Base-by-base conservation (phyloP, 1,140 invertebrate species). In the Drosophila bocqueti region DNA sequence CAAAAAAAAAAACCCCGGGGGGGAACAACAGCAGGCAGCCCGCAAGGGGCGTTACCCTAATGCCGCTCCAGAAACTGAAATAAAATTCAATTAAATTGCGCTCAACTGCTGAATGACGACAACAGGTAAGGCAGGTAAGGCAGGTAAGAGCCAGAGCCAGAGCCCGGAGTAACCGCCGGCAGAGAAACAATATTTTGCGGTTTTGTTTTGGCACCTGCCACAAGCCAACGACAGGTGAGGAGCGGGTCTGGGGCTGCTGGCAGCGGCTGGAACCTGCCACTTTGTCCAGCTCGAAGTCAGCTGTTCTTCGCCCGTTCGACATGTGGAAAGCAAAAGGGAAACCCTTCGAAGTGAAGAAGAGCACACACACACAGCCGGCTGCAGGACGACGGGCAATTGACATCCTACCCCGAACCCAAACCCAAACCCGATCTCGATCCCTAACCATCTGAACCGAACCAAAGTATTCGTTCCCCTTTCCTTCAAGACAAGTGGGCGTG, bases 21-120 rank as follows among this genome's bases (percentile, higher is more conserved):
- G 34, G 8, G 38, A 26, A 16, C 34, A 36, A 62, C 31, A 68
- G 42, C 68, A 74, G 43, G 34, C 34, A 36, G 34, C 0, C 34
- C 34, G 34, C 34, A 9, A 38, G 61, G 81, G 83, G 84, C 84
- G 84, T 87, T 72, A 71, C 84, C 84, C 85, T 81, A 89, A 87
- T 89, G 77, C 84, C 66, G 84, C 84, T 75, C 59, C 34, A 84
- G 54, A 81, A 78, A 86, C 79, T 68, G 83, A 86, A 86, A 89
- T 81, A 81, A 89, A 89, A 89, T 89, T 89, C 84, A 90, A 89
- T 89, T 89, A 89, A 89, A 89, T 87, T 81, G 83, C 83, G 65
- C 80, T 76, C 83, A 76, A 68, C 58, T 50, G 55, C 58, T 49
- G 55, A 55, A 50, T 52, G 54, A 42, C 57, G 78, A 54, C 18